Percentiles rank a stretch among this genome's conserved stretches.
phyloP scores from a whole-genome alignment of 2,888 invertebrate genomes.

The Trypoxylon attenuatum region DNA sequence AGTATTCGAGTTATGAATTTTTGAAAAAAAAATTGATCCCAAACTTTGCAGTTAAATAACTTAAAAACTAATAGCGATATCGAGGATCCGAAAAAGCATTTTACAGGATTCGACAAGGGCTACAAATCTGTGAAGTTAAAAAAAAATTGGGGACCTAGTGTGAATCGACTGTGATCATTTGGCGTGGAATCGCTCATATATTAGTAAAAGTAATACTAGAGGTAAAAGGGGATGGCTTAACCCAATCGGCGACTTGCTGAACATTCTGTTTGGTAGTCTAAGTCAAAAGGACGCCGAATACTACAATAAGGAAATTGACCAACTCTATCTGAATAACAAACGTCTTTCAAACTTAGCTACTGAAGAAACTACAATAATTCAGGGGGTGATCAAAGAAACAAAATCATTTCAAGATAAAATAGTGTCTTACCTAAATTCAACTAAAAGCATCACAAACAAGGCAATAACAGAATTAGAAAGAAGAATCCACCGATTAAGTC shows the following conservation, averaged over 20 bases:
- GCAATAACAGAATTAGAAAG: background rate
- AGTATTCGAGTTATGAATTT: no score
- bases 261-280: slow-evolving; percentile 4
- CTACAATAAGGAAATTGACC: slow-evolving; percentile 7
- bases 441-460: background rate
- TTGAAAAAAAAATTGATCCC: no score
- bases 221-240: slow-evolving; percentile 5
- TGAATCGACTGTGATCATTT: no score
- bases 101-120: no score
- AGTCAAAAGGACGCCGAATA: slow-evolving; percentile 2
- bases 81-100: no score
- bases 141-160: no score
- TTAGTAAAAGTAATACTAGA: background rate
- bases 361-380: background rate
- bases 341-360: background rate
- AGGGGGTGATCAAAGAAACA: background rate
- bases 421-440: background rate
- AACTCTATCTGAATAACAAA: background rate
- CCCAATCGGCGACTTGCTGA: slow-evolving; percentile 1
- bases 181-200: no score
- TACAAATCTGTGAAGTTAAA: no score
- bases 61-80: no score
- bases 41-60: no score
- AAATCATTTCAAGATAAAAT: background rate
- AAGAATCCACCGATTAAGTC: background rate